Conservation (phyloP, 2,113 vertebrate genomes). For the Spea multiplicata region DNA sequence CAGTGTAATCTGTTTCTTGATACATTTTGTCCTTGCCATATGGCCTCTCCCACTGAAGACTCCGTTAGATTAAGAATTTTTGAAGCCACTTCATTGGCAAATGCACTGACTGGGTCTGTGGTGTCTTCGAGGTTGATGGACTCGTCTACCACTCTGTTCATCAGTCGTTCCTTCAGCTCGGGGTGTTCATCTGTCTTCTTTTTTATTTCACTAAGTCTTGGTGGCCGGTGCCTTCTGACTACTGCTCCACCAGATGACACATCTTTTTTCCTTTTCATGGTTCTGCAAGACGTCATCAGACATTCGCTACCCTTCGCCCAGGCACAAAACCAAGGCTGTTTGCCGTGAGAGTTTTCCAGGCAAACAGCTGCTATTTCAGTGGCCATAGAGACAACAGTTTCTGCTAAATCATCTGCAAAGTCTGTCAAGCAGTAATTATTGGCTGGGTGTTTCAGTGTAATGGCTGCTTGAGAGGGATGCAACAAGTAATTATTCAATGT, state of each 20-base stretch:
- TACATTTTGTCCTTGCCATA: conserved; percentile 78
- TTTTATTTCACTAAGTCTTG: conserved; percentile 94
- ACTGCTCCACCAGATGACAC: conserved; percentile 58
- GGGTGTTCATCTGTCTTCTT: conserved; percentile 95
- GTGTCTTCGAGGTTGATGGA: conserved; percentile 83
- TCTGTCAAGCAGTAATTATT: conserved; percentile 79
- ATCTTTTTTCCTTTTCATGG: conserved; percentile 83
- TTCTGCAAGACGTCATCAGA: conserved; percentile 74
- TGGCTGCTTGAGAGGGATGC: conserved; percentile 61
- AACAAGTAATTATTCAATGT: conserved; percentile 66
- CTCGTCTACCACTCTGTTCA: conserved; percentile 94
- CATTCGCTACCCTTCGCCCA: conserved; percentile 78
- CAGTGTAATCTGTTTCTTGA: conserved; percentile 81
- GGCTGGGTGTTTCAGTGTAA: conserved; percentile 66
- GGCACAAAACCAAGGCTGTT: conserved; percentile 96
- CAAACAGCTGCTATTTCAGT: conserved; percentile 97
- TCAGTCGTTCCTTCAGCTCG: conserved; percentile 89
- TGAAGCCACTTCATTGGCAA: conserved; percentile 89
- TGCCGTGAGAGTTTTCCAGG: conserved; percentile 91
- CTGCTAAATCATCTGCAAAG: conserved; percentile 91
- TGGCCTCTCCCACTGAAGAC: conserved; percentile 78
- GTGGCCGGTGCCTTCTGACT: conserved; percentile 86
- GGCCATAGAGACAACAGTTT: conserved; percentile 96
- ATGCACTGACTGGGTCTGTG: conserved; percentile 80
- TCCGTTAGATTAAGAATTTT: conserved; percentile 92